Evolutionary conservation across 2,797 vertebrate genomes (phyloP).

Genomic region (Poeciliopsis gracilis): DNA sequence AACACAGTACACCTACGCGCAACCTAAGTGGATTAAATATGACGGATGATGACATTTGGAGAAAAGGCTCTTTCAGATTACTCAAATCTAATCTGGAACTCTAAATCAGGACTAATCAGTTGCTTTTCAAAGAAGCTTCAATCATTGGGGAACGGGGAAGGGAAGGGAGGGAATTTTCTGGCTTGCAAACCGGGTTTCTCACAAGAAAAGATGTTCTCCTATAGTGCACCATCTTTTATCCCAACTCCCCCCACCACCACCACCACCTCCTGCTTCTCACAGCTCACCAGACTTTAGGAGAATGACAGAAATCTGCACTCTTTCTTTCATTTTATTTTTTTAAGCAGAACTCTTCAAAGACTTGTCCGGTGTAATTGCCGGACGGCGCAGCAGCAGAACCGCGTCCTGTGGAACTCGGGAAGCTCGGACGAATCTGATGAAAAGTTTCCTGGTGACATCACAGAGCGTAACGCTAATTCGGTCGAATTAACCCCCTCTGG

Average conservation of each 20-base stretch:
- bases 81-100: constrained; percentile 79
- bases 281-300: constrained; percentile 42
- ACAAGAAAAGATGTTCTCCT: constrained; percentile 62
- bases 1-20: constrained; percentile 78
- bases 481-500: constrained; percentile 73
- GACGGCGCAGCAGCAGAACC: constrained; percentile 14
- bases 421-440: constrained; percentile 33
- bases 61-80: constrained; percentile 79
- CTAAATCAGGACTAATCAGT: constrained; percentile 79
- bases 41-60: constrained; percentile 81
- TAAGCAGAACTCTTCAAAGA: constrained; percentile 39
- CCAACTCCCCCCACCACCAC: not conserved
- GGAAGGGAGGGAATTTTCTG: constrained; percentile 48
- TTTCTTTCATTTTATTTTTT: not conserved
- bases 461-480: constrained; percentile 68
- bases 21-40: constrained; percentile 80
- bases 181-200: constrained; percentile 69
- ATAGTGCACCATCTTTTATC: constrained; percentile 49
- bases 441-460: constrained; percentile 68
- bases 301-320: constrained; percentile 30
- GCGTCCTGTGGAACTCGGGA: constrained; percentile 34
- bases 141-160: constrained; percentile 43
- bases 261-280: constrained; percentile 15
- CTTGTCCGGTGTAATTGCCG: constrained; percentile 30
- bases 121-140: constrained; percentile 75